Evolutionary conservation across 1,140 invertebrate species (phyloP).

Genomic region (Dermatophagoides farinae): DNA sequence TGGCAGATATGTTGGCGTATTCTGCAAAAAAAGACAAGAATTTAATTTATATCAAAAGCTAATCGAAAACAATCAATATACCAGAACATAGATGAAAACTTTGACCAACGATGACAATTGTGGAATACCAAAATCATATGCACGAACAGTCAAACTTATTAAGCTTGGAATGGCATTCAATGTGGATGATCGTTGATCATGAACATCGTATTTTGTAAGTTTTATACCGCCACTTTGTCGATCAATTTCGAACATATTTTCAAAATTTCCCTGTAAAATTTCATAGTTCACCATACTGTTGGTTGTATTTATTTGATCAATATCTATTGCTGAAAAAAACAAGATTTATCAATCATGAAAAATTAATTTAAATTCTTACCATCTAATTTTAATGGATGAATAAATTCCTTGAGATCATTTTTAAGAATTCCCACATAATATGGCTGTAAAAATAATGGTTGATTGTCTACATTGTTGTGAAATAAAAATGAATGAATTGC

Average conservation of each 20-base stretch:
- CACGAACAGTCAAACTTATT: constrained; percentile 18
- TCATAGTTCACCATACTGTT: constrained; percentile 69
- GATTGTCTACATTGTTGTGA: constrained; percentile 41
- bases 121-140: constrained; percentile 21
- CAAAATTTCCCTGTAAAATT: constrained; percentile 52
- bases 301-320: constrained; percentile 49
- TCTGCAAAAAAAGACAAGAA: background rate
- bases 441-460: constrained; percentile 52
- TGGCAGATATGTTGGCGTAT: background rate
- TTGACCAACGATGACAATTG: constrained; percentile 14
- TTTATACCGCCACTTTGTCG: constrained; percentile 21
- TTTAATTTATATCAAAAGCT: background rate
- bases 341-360: background rate
- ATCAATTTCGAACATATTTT: constrained; percentile 42
- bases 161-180: background rate
- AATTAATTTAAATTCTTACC: constrained; percentile 14
- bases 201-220: constrained; percentile 14
- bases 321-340: constrained; percentile 42
- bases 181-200: background rate
- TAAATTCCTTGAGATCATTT: constrained; percentile 35
- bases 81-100: constrained; percentile 17
- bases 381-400: constrained; percentile 17
- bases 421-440: constrained; percentile 61
- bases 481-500: background rate
- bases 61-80: background rate